Evolutionary conservation across 2,113 vertebrate genomes (phyloP).

Genomic region (Struthio camelus): DNA sequence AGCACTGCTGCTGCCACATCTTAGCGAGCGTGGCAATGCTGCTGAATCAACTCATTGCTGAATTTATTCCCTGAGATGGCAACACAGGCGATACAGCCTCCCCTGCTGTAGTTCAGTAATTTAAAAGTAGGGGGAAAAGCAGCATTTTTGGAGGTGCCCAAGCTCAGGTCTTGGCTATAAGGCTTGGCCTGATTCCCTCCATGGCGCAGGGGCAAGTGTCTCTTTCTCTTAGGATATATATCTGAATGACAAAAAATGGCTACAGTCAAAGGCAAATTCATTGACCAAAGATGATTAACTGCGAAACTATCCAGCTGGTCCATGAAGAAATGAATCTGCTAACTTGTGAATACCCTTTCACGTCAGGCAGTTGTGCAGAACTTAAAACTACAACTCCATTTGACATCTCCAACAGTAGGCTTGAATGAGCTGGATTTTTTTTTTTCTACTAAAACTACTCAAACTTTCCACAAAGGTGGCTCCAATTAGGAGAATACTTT

Average conservation of each 20-base stretch:
- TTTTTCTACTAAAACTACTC: neutral
- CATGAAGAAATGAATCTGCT: neutral
- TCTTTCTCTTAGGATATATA: neutral
- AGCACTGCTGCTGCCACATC: too few relatives aligned
- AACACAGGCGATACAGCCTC: too few relatives aligned
- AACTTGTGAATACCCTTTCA: neutral
- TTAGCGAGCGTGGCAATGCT: fast-evolving
- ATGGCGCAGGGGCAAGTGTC: fast-evolving
- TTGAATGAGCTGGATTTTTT: neutral
- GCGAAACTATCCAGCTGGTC: neutral
- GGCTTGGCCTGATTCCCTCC: neutral
- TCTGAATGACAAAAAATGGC: neutral
- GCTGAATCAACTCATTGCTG: neutral
- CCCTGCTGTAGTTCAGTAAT: neutral
- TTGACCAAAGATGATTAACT: neutral
- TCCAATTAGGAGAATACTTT: neutral
- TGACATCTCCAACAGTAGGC: neutral
- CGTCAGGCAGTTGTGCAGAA: neutral
- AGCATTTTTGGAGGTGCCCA: neutral
- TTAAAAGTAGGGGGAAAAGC: neutral
- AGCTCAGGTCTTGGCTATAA: neutral
- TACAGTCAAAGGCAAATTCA: neutral
- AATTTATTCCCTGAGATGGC: neutral
- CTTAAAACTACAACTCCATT: neutral
- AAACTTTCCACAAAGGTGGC: neutral